phyloP scores from a whole-genome alignment of 2,113 vertebrate species.

The Megaceryle torquata region DNA sequence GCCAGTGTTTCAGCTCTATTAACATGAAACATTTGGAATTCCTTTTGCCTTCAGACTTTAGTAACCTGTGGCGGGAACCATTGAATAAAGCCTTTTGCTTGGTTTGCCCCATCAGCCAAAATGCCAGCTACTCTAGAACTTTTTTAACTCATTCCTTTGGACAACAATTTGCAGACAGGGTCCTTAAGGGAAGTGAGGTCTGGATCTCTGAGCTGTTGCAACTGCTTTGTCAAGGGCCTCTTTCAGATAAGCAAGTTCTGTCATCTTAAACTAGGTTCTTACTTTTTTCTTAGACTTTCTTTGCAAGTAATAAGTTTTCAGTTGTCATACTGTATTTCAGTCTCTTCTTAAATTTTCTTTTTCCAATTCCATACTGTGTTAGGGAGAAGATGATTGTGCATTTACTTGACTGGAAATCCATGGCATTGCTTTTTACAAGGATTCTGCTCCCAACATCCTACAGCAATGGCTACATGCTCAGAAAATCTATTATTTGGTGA shows the following conservation, averaged over 20 bases:
- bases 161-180: not conserved
- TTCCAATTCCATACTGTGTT: not conserved
- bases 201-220: not conserved
- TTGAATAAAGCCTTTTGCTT: not conserved
- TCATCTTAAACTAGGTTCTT: not conserved
- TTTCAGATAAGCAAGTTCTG: not conserved
- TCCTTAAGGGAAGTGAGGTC: not conserved
- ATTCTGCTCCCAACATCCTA: not conserved
- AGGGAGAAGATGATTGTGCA: not conserved
- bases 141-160: not conserved
- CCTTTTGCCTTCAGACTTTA: not conserved
- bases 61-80: not conserved
- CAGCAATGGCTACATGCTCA: not conserved
- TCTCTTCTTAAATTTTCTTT: not conserved
- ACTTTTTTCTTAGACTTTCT: not conserved
- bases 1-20: not conserved
- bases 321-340: not conserved
- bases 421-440: not conserved
- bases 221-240: not conserved
- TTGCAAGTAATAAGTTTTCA: not conserved
- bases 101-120: not conserved
- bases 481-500: not conserved
- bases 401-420: not conserved
- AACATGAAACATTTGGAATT: not conserved
- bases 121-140: not conserved